phyloP scores from a whole-genome alignment of 1,140 invertebrate species.

The Cyclina sinensis region DNA sequence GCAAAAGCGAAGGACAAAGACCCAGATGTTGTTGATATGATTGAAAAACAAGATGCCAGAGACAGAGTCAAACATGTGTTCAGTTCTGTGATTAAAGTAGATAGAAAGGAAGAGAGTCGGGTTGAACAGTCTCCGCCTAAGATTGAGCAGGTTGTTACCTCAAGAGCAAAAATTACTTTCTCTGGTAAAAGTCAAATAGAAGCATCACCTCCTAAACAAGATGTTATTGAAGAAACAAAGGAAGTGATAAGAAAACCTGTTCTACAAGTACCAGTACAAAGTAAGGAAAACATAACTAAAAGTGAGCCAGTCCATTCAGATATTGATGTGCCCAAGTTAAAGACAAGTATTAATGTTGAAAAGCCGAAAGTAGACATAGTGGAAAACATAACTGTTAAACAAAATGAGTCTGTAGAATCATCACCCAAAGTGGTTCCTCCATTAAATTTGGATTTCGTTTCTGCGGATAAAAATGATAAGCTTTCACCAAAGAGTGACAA shows the following conservation, averaged over 20 bases:
- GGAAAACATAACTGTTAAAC: neutral
- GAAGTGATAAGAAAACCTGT: slow-evolving; percentile 44
- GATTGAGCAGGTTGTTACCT: slow-evolving; percentile 24
- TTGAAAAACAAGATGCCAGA: slow-evolving; percentile 35
- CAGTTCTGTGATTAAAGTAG: slow-evolving; percentile 51
- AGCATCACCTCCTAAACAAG: slow-evolving; percentile 33
- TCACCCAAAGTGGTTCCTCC: slow-evolving; percentile 3
- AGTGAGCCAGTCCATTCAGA: neutral
- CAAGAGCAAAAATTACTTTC: slow-evolving; percentile 33
- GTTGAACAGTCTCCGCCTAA: slow-evolving; percentile 51
- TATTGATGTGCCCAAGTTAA: neutral
- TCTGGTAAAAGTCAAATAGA: neutral
- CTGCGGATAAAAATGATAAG: neutral
- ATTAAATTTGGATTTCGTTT: slow-evolving; percentile 37
- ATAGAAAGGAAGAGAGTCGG: neutral
- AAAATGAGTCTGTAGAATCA: neutral
- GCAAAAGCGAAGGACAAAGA: slow-evolving; percentile 38
- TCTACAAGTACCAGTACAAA: neutral
- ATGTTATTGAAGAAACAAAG: slow-evolving; percentile 8
- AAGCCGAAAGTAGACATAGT: slow-evolving; percentile 17
- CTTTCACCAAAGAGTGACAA: slow-evolving; percentile 48
- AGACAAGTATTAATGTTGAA: slow-evolving; percentile 61
- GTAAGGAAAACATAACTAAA: neutral
- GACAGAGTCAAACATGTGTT: slow-evolving; percentile 40
- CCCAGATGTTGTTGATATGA: slow-evolving; percentile 53